Evolutionary conservation across 2,888 invertebrate genomes (phyloP).

Genomic region (Panzeria rudis): DNA sequence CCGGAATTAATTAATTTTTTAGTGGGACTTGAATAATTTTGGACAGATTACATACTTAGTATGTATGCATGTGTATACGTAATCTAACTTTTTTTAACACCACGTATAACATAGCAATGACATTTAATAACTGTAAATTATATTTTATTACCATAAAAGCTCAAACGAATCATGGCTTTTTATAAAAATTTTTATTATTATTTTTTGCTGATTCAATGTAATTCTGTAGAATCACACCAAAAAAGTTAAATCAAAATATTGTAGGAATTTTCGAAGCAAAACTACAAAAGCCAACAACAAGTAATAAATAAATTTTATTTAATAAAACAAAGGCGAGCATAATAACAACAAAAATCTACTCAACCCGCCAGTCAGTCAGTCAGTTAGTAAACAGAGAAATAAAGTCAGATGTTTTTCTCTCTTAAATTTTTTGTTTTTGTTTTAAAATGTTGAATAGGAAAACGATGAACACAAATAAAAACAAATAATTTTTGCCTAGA

Average conservation of each 20-base stretch:
- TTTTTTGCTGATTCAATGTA: conserved; percentile 69
- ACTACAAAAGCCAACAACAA: conserved; percentile 18
- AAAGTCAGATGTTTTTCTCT: conserved; percentile 22
- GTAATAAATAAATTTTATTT: conserved; percentile 16
- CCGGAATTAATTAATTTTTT: too few species aligned
- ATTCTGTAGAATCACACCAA: conserved; percentile 54
- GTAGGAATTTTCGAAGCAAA: conserved; percentile 35
- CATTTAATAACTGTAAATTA: conserved; percentile 50
- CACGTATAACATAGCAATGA: conserved; percentile 52
- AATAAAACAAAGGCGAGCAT: conserved; percentile 57
- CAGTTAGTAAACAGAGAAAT: conserved; percentile 32
- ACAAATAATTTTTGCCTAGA: conserved; percentile 18
- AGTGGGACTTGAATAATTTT: too few species aligned
- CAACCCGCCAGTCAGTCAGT: neutral
- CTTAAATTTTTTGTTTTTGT: conserved; percentile 23
- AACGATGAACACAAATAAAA: conserved; percentile 7
- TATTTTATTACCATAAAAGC: conserved; percentile 47
- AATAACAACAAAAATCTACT: conserved; percentile 34
- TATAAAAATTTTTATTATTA: conserved; percentile 12
- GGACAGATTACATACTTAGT: too few species aligned
- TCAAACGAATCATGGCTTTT: conserved; percentile 23
- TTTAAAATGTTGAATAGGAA: conserved; percentile 26
- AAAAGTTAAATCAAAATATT: conserved; percentile 25
- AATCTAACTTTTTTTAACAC: neutral
- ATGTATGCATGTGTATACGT: neutral